Evolutionary conservation across 2,888 invertebrate genomes (phyloP), one percentile per base, ranked within the genome.

Genomic region (Orgyia antiqua): DNA sequence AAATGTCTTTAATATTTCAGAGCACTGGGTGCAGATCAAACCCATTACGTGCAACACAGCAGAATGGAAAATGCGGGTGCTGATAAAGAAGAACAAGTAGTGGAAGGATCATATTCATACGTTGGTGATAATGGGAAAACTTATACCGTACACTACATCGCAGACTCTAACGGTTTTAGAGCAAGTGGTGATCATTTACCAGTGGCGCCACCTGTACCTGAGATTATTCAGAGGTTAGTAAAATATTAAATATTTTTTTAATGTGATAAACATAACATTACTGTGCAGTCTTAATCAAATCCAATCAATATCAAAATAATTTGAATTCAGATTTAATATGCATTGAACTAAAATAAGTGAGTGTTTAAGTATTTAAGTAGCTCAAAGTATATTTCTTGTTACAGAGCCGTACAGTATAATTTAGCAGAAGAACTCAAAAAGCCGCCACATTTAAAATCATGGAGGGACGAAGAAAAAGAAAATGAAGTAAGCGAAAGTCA

Each of bases 121-220:
- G 87, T 89, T 6, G 89, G 89, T 7, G 89, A 89, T 49, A 88
- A 90, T 59, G 90, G 90, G 23, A 86, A 88, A 49, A 87, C 87
- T 9, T 90, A 89, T 42, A 89, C 89, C 9, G 89, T 90, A 3
- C 86, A 88, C 51, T 93, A 93, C 60, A 88, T 91, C 33, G 93
- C 93, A 31, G 93, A 94, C 65, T 90, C 91, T 49, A 92, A 91
- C 59, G 94, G 94, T 34, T 94, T 93, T 74, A 89, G 91, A 58
- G 92, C 93, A 7, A 89, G 89, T 52, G 94, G 94, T 29, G 92
- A 92, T 23, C 94, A 94, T 69, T 72, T 94, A 49, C 94, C 94
- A 21, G 92, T 92, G 17, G 89, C 93, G 4, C 93, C 93, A 20
- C 92, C 93, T 12, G 87, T 93, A 48, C 93, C 93, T 17, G 90